phyloP scores from a whole-genome alignment of 2,113 vertebrate genomes.

The Condylura cristata region DNA sequence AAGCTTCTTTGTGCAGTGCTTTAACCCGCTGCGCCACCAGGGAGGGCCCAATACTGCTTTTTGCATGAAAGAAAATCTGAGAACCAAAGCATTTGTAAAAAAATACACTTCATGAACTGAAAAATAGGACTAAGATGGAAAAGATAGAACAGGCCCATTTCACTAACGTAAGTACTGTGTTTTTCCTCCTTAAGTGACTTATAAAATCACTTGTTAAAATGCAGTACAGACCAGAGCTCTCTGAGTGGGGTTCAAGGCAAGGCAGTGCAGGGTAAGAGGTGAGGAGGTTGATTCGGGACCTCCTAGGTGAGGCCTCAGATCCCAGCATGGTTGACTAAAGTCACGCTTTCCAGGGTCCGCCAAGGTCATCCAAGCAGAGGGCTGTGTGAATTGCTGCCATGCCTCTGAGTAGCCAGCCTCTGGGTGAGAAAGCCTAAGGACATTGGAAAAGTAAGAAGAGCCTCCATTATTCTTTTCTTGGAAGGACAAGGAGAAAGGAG shows the following conservation, averaged over 20 bases:
- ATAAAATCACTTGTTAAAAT: not conserved
- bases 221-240: not conserved
- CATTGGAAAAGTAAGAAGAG: not conserved
- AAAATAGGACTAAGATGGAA: not conserved
- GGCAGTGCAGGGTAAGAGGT: not conserved
- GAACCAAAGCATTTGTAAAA: not conserved
- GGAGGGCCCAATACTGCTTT: not conserved
- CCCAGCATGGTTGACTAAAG: not conserved
- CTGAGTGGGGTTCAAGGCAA: not conserved
- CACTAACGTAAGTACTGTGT: not conserved
- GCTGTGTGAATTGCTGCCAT: no score
- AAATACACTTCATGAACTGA: not conserved
- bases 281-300: not conserved
- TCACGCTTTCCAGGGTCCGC: not conserved
- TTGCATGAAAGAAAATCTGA: not conserved
- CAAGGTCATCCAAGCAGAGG: not conserved
- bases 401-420: not conserved
- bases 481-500: not conserved
- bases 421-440: not conserved
- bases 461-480: not conserved
- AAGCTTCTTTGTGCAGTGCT: no score
- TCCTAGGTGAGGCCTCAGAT: not conserved
- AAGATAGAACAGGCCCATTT: not conserved
- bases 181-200: not conserved
- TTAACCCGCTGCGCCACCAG: no score